A percentile compares a stretch with the other conserved stretches of the same genome.
These are phyloP conservation scores for Periphyllus acericola DNA, from an alignment of 2,888 invertebrate species.

Conservation along the genomic window DNA sequence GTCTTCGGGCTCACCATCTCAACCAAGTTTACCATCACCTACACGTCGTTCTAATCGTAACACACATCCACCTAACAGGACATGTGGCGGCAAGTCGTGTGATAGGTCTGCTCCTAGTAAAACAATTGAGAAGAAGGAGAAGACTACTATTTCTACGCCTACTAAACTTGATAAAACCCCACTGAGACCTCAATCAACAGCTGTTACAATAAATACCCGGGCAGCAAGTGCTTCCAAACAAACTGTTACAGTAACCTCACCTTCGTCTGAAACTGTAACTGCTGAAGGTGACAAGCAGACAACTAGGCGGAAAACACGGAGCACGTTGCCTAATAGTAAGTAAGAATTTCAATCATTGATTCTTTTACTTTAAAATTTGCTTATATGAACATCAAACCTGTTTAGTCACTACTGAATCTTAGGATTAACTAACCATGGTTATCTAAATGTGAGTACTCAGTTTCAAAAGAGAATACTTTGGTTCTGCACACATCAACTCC, in stretches of 20 bases:
- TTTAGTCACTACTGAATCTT: too few species aligned
- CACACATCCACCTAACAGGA: slow-evolving; percentile 57
- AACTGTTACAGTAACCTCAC: slow-evolving; percentile 54
- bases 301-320: slow-evolving; percentile 65
- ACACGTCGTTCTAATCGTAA: slow-evolving; percentile 59
- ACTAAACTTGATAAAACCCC: slow-evolving; percentile 58
- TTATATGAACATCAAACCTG: background rate
- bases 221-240: slow-evolving; percentile 60
- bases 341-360: slow-evolving; percentile 53
- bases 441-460: too few species aligned
- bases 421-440: too few species aligned
- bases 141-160: slow-evolving; percentile 27
- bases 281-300: slow-evolving; percentile 56
- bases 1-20: slow-evolving; percentile 30
- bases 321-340: slow-evolving; percentile 65
- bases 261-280: slow-evolving; percentile 63
- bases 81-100: slow-evolving; percentile 57
- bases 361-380: background rate
- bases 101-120: slow-evolving; percentile 58
- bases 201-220: slow-evolving; percentile 54
- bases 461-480: too few species aligned
- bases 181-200: slow-evolving; percentile 56
- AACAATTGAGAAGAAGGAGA: slow-evolving; percentile 57
- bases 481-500: too few species aligned
- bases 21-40: slow-evolving; percentile 59